A percentile compares a stretch with the other conserved stretches of the same genome.
Conservation (phyloP, 2,797 vertebrate genomes). For the Sebastes iracundus region DNA sequence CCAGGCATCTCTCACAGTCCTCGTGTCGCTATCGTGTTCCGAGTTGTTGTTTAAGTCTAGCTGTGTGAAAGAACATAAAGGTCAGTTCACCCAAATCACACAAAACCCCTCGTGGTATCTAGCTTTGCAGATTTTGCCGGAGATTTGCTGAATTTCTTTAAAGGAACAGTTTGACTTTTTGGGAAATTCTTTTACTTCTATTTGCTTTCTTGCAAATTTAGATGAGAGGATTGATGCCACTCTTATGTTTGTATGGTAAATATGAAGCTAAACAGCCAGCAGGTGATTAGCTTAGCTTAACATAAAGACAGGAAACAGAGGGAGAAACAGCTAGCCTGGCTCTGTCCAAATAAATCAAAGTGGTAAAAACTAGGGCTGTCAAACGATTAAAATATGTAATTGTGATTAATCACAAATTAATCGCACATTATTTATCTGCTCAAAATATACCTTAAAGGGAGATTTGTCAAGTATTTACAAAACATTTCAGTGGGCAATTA, state of each 20-base stretch:
- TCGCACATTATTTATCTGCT: no score
- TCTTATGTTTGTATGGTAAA: background rate
- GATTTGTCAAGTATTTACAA: no score
- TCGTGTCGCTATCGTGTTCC: background rate
- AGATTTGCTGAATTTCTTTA: background rate
- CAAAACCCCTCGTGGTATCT: background rate
- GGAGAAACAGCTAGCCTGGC: background rate
- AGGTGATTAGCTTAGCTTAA: background rate
- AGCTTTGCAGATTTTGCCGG: background rate
- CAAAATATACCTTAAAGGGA: no score
- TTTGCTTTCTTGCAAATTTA: background rate
- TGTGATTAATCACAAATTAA: no score
- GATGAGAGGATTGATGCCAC: background rate
- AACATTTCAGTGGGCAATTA: no score
- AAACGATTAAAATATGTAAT: no score
- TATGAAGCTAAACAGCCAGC: background rate
- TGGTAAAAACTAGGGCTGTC: no score
- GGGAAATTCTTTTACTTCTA: background rate
- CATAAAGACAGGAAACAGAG: background rate
- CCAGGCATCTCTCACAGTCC: constrained; percentile 5
- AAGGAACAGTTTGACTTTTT: background rate
- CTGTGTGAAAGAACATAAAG: background rate
- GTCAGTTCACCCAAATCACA: background rate
- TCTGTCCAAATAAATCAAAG: background rate
- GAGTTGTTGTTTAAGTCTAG: background rate